Evolutionary conservation across 2,888 invertebrate species (phyloP), one percentile per base, ranked within the genome.

Genomic region (Eristalinus aeneus): DNA sequence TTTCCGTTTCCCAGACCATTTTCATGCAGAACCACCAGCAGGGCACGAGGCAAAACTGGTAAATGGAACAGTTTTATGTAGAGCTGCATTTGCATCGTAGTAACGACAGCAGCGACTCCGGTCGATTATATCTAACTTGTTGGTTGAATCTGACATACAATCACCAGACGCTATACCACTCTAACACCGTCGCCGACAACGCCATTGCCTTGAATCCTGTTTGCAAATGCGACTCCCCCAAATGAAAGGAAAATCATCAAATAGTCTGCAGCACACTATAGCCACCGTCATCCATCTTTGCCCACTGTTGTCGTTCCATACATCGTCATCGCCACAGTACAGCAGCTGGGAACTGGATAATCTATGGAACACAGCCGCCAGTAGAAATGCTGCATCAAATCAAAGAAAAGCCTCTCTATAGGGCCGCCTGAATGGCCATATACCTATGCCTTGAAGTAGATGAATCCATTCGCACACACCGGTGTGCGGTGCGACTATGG

Each of bases 281-380:
- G 23, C 12, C 56, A 12, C 22, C 56, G 12, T 56, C 56, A 23
- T 56, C 56, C 27, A 56, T 23, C 56, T 11, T 56, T 23, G 56
- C 23, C 46, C 46, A 46, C 46, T n/a, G 58, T 56, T 12, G 56
- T 54, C 9, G 23, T 56, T 22, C 87, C 84, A 88, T 80, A 81
- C 85, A 79, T 88, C 88, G 81, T 88, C 88, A 89, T 88, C 88
- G 79, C 83, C 54, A 76, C 46, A 8, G 46, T 16, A 46, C 16
- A 46, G 46, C 46, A 46, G 46, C 46, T 46, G 46, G 16, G 46
- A 46, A 16, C 12, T 58, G 32, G 56, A 56, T 22, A 12, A 56
- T 56, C 56, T 56, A 56, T 56, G 22, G 56, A 56, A 56, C 36
- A 22, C 61, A 9, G 58, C 20, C 27, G 10, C 56, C 32, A 58